Conservation (phyloP, 2,113 vertebrate species). For the Poecilia latipinna region DNA sequence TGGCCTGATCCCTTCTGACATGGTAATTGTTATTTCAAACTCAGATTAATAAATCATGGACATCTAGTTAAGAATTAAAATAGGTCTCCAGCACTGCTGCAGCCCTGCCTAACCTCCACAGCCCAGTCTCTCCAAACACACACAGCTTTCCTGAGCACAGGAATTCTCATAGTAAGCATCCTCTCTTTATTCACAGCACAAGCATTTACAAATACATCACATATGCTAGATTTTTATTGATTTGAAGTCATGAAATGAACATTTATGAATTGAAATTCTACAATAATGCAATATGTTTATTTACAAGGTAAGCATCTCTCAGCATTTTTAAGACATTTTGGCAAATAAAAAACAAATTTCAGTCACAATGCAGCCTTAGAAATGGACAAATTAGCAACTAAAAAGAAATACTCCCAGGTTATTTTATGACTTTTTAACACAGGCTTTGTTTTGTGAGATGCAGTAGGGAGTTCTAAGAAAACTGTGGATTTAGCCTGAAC, state of each 20-base stretch:
- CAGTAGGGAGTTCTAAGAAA: too few relatives aligned
- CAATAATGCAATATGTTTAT: neutral
- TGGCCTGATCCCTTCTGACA: slow-evolving; percentile 87
- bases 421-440: too few relatives aligned
- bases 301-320: neutral
- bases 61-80: slow-evolving; percentile 93
- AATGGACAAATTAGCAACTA: too few relatives aligned
- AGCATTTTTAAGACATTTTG: too few relatives aligned
- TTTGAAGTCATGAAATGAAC: neutral
- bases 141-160: slow-evolving; percentile 11
- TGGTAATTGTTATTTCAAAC: slow-evolving; percentile 95
- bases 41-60: slow-evolving; percentile 94
- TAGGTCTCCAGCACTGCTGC: slow-evolving; percentile 76
- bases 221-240: neutral
- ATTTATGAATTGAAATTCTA: neutral
- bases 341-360: too few relatives aligned
- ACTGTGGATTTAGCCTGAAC: too few relatives aligned
- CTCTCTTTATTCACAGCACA: neutral
- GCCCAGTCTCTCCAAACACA: slow-evolving; percentile 48
- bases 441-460: too few relatives aligned
- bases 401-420: too few relatives aligned
- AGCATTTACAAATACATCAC: neutral
- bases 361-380: too few relatives aligned
- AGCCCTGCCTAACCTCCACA: slow-evolving; percentile 76
- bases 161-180: neutral